Evolutionary conservation across 1,140 invertebrate genomes (phyloP), one percentile per base, ranked within the genome.

Genomic region (Brachionus sp.): DNA sequence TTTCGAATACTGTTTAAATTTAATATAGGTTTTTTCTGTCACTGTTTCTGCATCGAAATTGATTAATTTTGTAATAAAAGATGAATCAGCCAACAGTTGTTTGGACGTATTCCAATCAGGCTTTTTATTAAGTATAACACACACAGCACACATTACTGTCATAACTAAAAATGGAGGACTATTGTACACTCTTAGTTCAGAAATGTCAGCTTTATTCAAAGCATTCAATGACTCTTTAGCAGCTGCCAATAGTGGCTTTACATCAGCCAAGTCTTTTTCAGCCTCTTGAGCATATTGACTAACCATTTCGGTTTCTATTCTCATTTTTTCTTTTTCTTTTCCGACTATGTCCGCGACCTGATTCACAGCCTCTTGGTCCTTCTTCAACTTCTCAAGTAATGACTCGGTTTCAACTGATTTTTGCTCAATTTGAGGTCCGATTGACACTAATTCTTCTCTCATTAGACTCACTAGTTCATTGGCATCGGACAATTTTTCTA

Each of bases 151-250:
- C 93, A 96, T 94, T 16, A 89, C 88, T 37, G 85, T 87, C 83
- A 84, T 85, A 0, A 89, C 88, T 19, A 88, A 85, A 9, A 77
- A 83, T 16, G 88, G 88, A 6, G 88, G 88, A 13, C 80, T 86
- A 10, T 83, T 84, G 85, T 89, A 89, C 9, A 88, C 87, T 46
- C 88, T 92, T 3, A 96, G 88, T 88, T 96, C 95, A 86, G 94
- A 94, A 35, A 97, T 94, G 84, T 95, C 94, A 29, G 92, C 93
- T 88, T 96, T 95, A 85, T 95, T 95, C 0, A 96, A 88, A 1
- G 93, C 90, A 86, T 94, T 93, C 0, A 97, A 88, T 0, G 94
- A 93, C 84, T 92, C 92, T 77, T 93, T 92, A 0, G 95, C 94
- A 25, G 92, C 92, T 84, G 94, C 92, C 85, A 96, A 91, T 0